Evolutionary conservation across 2,888 invertebrate genomes (phyloP).

Genomic region (Sipunculus nudus): DNA sequence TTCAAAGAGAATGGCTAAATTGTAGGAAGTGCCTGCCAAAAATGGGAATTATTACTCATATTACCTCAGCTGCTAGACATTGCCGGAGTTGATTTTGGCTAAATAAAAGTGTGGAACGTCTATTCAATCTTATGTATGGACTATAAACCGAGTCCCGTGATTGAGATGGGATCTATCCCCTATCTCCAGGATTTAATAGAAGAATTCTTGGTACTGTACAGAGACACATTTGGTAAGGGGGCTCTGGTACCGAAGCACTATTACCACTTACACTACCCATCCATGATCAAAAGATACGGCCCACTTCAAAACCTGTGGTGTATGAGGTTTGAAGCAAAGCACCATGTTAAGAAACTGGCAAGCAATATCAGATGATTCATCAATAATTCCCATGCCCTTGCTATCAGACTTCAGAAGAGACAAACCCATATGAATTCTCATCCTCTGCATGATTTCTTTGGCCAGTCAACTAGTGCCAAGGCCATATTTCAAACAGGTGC

Average conservation of each 20-base stretch:
- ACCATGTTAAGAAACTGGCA: conserved; percentile 33
- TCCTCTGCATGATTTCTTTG: no score
- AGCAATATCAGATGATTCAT: conserved; percentile 29
- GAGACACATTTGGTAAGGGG: conserved; percentile 10
- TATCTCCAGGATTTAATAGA: conserved; percentile 12
- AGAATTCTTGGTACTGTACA: conserved; percentile 13
- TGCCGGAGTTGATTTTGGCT: no score
- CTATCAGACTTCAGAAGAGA: conserved; percentile 27
- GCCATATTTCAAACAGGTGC: no score
- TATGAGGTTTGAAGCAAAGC: conserved; percentile 37
- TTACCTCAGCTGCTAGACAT: no score
- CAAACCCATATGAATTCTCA: no score
- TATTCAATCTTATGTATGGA: conserved; percentile 30
- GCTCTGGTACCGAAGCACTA: conserved; percentile 28
- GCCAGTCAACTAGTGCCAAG: no score
- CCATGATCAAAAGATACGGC: conserved; percentile 28
- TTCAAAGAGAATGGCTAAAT: no score
- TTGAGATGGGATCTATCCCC: conserved; percentile 9
- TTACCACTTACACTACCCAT: conserved; percentile 29
- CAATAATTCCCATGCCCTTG: conserved; percentile 20
- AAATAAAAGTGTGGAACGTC: no score
- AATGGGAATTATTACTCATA: no score
- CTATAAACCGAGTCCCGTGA: conserved; percentile 13
- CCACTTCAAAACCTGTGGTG: conserved; percentile 35
- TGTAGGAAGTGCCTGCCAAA: no score